Evolutionary conservation across 2,113 vertebrate species (phyloP).

Genomic region (Mustela lutreola): DNA sequence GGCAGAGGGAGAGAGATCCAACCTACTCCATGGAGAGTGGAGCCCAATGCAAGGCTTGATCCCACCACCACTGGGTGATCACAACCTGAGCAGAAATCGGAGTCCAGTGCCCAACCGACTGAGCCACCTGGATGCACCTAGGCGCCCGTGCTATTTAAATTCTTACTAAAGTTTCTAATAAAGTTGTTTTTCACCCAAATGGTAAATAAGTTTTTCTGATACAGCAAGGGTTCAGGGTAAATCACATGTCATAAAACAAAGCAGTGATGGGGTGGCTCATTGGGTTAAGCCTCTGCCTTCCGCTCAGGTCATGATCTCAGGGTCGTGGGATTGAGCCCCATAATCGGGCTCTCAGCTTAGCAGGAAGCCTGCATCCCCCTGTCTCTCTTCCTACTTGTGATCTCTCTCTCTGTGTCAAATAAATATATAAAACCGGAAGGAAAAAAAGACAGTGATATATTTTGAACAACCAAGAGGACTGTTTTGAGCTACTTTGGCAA

Average conservation of each 20-base stretch:
- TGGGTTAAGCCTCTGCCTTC: too few relatives aligned
- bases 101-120: not conserved
- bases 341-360: too few relatives aligned
- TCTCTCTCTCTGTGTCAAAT: too few relatives aligned
- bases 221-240: not conserved
- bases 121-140: not conserved
- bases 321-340: too few relatives aligned
- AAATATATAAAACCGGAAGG: too few relatives aligned
- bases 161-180: constrained; percentile 5
- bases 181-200: not conserved
- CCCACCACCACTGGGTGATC: not conserved
- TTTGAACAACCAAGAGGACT: not conserved
- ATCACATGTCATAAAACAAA: not conserved
- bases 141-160: not conserved
- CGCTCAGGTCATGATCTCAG: too few relatives aligned
- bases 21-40: not conserved
- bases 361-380: too few relatives aligned
- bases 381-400: too few relatives aligned
- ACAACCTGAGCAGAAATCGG: not conserved
- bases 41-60: not conserved
- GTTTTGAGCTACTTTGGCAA: not conserved
- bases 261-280: too few relatives aligned
- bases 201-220: not conserved
- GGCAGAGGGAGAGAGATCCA: not conserved
- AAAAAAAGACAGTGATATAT: not conserved